Conservation (phyloP, 2,797 vertebrate species). For the Dermochelys coriacea region DNA sequence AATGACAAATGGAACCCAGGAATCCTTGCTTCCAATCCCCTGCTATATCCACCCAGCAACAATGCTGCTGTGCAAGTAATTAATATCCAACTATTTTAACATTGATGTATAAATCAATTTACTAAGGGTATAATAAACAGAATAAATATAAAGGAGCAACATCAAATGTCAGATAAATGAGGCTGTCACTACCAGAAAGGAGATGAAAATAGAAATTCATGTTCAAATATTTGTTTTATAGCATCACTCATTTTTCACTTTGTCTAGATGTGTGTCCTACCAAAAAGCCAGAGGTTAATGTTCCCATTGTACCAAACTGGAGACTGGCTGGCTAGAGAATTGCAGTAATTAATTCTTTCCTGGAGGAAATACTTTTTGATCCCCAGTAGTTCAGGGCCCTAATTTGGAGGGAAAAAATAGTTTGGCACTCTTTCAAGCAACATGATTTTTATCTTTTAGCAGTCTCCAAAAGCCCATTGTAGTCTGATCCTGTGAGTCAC, state of each 20-base stretch:
- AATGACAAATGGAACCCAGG: not conserved
- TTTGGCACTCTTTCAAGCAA: slow-evolving; percentile 66
- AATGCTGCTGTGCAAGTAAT: rapidly evolving
- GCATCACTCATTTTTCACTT: slow-evolving; percentile 16
- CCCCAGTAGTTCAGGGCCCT: slow-evolving; percentile 76
- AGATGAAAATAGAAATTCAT: slow-evolving; percentile 20
- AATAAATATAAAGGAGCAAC: not conserved
- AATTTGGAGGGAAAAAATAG: slow-evolving; percentile 66
- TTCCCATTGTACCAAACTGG: slow-evolving; percentile 68
- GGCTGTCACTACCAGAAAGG: not conserved
- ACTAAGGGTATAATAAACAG: not conserved
- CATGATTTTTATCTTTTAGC: slow-evolving; percentile 75
- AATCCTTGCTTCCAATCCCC: not conserved
- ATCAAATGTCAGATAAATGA: not conserved
- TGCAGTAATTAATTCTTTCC: slow-evolving; percentile 65
- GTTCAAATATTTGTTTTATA: not conserved
- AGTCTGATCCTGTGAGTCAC: slow-evolving; percentile 44
- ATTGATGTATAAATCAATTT: not conserved
- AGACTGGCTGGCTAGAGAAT: slow-evolving; percentile 70
- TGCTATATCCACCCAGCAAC: not conserved
- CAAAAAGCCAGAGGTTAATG: slow-evolving; percentile 67
- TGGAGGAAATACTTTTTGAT: slow-evolving; percentile 81
- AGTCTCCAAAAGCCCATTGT: slow-evolving; percentile 63
- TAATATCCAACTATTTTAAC: not conserved
- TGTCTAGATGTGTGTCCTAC: slow-evolving; percentile 62